These are phyloP conservation scores for Alviniconcha strummeri DNA, from an alignment of 2,888 invertebrate species.

Conservation along the genomic window DNA sequence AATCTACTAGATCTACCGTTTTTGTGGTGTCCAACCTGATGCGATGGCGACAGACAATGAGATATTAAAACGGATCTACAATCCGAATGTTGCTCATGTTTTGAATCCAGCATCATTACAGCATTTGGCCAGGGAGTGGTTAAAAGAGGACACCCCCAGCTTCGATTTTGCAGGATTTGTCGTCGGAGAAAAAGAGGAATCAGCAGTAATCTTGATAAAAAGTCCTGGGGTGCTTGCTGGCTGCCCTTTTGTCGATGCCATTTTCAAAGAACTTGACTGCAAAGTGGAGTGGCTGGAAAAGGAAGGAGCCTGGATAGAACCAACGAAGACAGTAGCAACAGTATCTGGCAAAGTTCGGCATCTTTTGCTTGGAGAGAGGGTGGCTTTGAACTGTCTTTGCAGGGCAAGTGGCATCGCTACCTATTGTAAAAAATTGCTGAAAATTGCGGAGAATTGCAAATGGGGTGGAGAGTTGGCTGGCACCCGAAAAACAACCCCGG, in stretches of 20 bases:
- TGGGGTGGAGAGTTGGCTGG: conserved; percentile 74
- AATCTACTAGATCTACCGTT: too few relatives aligned
- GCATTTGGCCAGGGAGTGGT: conserved; percentile 66
- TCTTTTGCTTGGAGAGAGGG: conserved; percentile 73
- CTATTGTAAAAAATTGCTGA: conserved; percentile 54
- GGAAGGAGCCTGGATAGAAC: conserved; percentile 67
- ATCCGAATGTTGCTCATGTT: conserved; percentile 51
- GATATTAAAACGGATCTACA: conserved; percentile 46
- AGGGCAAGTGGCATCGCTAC: conserved; percentile 74
- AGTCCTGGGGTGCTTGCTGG: conserved; percentile 72
- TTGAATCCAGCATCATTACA: conserved; percentile 70
- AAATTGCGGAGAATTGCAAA: conserved; percentile 49
- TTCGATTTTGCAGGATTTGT: conserved; percentile 73
- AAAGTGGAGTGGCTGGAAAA: conserved; percentile 66
- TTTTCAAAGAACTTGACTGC: conserved; percentile 72
- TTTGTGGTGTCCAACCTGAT: too few relatives aligned
- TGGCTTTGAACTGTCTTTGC: conserved; percentile 72
- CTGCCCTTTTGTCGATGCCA: conserved; percentile 72
- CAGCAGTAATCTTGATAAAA: conserved; percentile 66
- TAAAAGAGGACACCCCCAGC: conserved; percentile 70
- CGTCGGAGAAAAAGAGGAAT: conserved; percentile 69
- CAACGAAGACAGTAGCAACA: conserved; percentile 63
- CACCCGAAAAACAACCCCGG: conserved; percentile 75
- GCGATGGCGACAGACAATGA: conserved; percentile 6
- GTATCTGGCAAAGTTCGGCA: conserved; percentile 70